These are phyloP conservation scores for Ichneumon xanthorius DNA, from an alignment of 2,888 invertebrate genomes.

Conservation along the genomic window DNA sequence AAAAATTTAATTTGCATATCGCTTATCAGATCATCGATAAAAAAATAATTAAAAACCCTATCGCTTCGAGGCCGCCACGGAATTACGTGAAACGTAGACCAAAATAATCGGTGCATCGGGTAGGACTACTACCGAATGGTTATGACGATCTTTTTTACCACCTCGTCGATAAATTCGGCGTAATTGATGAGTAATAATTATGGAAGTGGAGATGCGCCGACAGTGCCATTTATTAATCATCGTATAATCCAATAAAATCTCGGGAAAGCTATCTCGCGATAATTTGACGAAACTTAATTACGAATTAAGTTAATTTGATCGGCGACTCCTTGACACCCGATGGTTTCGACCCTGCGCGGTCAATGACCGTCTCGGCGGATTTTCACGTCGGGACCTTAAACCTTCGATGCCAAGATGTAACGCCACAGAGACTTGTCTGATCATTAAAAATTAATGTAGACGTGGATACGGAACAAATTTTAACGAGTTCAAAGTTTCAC, in stretches of 20 bases:
- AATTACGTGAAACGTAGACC: neutral
- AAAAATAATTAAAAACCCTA: neutral
- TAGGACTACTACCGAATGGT: neutral
- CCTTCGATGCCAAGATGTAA: neutral
- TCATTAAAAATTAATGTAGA: neutral
- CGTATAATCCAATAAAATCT: neutral
- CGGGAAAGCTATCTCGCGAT: neutral
- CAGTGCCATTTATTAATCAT: conserved; percentile 1
- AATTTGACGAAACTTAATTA: conserved; percentile 5
- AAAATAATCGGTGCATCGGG: neutral
- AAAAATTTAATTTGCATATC: neutral
- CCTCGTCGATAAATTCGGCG: neutral
- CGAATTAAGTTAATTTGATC: neutral
- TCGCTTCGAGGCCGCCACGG: neutral
- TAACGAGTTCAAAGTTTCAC: neutral
- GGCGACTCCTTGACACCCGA: neutral
- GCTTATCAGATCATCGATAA: neutral
- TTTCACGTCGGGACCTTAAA: neutral
- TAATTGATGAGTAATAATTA: neutral
- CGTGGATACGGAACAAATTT: neutral
- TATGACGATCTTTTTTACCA: neutral
- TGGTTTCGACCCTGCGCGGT: neutral
- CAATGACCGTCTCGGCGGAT: conserved; percentile 2
- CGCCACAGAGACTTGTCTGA: neutral
- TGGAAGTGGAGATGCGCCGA: neutral